Evolutionary conservation across 1,140 invertebrate genomes (phyloP).

Genomic region (Oreohelix idahoensis): DNA sequence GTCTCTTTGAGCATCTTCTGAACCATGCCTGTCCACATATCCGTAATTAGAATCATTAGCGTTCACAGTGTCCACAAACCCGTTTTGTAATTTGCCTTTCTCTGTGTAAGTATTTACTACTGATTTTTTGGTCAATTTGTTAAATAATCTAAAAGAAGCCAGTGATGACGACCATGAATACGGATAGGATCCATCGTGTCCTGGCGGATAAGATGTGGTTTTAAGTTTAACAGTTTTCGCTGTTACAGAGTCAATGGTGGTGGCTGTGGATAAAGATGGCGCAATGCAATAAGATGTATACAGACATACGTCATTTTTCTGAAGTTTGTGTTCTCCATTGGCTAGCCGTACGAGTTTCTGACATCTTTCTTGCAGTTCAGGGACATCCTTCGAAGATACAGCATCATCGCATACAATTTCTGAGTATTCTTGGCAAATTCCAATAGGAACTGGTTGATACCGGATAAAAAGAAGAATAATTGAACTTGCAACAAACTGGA

Average conservation of each 20-base stretch:
- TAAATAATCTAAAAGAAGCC: neutral
- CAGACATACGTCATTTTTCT: neutral
- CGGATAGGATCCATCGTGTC: neutral
- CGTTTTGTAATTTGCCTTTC: neutral
- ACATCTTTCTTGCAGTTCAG: neutral
- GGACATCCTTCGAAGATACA: neutral
- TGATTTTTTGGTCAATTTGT: neutral
- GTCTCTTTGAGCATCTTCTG: neutral
- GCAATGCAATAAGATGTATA: neutral
- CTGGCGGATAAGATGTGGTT: neutral
- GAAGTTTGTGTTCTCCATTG: conserved; percentile 41
- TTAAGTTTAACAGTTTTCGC: neutral
- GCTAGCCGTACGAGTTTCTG: conserved; percentile 38
- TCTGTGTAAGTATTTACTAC: neutral
- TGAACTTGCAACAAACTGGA: conserved; percentile 90
- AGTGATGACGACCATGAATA: neutral
- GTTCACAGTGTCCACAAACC: neutral
- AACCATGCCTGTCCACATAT: neutral
- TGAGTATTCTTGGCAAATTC: conserved; percentile 62
- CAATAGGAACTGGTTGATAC: conserved; percentile 54
- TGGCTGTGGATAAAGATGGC: neutral
- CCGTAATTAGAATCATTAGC: neutral
- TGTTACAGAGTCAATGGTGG: neutral
- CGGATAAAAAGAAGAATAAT: conserved; percentile 85
- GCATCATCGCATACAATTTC: conserved; percentile 46